Base-by-base conservation (phyloP, 2,888 invertebrate species). In the Cylindroiulus punctatus region DNA sequence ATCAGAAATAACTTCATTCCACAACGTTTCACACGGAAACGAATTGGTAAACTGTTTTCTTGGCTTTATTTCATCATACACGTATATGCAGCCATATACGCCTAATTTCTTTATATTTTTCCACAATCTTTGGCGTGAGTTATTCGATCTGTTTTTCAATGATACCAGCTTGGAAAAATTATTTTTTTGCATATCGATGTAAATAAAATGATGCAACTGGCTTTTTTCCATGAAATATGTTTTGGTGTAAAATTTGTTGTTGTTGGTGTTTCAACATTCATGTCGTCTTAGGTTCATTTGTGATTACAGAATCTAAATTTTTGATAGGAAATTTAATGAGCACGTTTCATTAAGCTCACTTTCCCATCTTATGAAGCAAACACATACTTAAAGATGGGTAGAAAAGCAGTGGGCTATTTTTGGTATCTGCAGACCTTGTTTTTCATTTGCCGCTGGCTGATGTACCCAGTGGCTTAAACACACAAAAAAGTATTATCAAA, bases 1-100 rank as follows among this genome's bases (percentile, higher is more conserved):
- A 76, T 76, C 76, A 76, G 30, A 76, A 76, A 76, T 76, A 76
- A 76, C 76, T 76, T 76, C 76, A 76, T 76, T 76, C 76, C 76
- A 26, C 65, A 26, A 26, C 30, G 30, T 76, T 76, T 76, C 30
- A 76, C 76, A 17, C 76, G 76, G 30, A 76, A 76, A 76, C 17
- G 30, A 76, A 76, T 14, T 76, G 30, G 17, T 76, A 36, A 76
- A 76, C 76, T 32, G 52, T 52, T 76, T 30, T 76, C 32, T 30
- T 76, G 30, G 14, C 76, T 32, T 30, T 14, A 30, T 76, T 76
- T 76, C 10, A 76, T 76, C 76, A 14, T 32, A 65, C 26, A 5
- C 26, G n/a, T n/a, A n/a, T 65, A 22, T 65, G 57, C 22, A 65
- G 26, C 26, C 17, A 17, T 5, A 32, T 76, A 30, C 26, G 17